Percentiles rank a stretch among this genome's conserved stretches.
These are phyloP conservation scores for Zelostemma sp. DNA, from an alignment of 1,140 invertebrate genomes.

Conservation along the genomic window DNA sequence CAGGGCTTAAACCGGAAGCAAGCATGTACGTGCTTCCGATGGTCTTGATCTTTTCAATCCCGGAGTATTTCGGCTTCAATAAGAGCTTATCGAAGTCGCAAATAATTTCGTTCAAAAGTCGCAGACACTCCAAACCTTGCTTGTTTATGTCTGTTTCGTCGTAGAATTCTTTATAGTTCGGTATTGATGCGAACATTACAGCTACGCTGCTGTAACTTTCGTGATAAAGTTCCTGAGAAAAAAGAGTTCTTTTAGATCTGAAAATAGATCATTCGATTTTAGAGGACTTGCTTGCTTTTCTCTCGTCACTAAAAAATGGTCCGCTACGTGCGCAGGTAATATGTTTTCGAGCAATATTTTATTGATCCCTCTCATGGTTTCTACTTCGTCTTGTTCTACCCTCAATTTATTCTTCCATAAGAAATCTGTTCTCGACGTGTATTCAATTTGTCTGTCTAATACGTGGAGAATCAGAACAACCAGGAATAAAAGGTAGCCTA, in stretches of 20 bases:
- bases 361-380: slow-evolving; percentile 95
- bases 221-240: slow-evolving; percentile 88
- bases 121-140: slow-evolving; percentile 94
- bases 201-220: slow-evolving; percentile 94
- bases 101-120: slow-evolving; percentile 97
- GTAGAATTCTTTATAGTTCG: slow-evolving; percentile 99
- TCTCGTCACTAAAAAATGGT: slow-evolving; percentile 85
- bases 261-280: slow-evolving; percentile 4
- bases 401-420: slow-evolving; percentile 93
- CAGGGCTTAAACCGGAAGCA: slow-evolving; percentile 91
- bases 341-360: slow-evolving; percentile 97
- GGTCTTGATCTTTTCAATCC: slow-evolving; percentile 99
- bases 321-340: slow-evolving; percentile 94
- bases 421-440: slow-evolving; percentile 89
- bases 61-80: slow-evolving; percentile 94
- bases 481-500: slow-evolving; percentile 74
- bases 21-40: slow-evolving; percentile 99
- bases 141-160: slow-evolving; percentile 98
- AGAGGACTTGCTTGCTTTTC: slow-evolving; percentile 74
- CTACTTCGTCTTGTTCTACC: slow-evolving; percentile 93
- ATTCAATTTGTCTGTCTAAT: slow-evolving; percentile 88
- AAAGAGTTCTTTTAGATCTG: slow-evolving; percentile 9
- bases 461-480: slow-evolving; percentile 80
- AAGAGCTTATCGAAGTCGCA: slow-evolving; percentile 98
- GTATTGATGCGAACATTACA: slow-evolving; percentile 98